These are phyloP conservation scores for Erithacus rubecula DNA, from an alignment of 2,797 vertebrate species.

Conservation along the genomic window DNA sequence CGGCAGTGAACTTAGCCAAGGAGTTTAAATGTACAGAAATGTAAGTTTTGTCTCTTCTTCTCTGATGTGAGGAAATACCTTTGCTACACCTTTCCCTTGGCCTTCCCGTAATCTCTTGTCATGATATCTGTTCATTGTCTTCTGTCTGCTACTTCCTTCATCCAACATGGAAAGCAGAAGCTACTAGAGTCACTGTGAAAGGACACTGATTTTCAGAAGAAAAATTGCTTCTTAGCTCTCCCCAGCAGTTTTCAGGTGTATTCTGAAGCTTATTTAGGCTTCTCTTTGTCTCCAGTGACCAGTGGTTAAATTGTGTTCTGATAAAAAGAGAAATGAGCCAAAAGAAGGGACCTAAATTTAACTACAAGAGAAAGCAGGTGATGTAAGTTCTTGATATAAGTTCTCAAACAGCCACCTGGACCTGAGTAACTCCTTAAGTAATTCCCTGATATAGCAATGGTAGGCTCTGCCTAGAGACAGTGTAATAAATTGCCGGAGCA, in stretches of 20 bases:
- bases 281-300: not conserved
- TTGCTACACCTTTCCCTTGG: not conserved
- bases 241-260: not conserved
- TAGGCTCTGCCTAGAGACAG: conserved; percentile 40
- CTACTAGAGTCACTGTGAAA: not conserved
- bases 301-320: not conserved
- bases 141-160: not conserved
- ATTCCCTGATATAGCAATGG: conserved; percentile 16
- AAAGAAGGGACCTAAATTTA: conserved; percentile 41
- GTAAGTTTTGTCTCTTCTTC: not conserved
- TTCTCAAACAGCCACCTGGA: conserved; percentile 41
- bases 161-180: not conserved
- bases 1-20: not conserved
- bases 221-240: not conserved
- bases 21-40: not conserved
- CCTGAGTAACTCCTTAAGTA: conserved; percentile 51
- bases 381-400: conserved; percentile 53
- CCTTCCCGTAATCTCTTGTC: not conserved
- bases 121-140: not conserved
- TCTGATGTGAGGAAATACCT: not conserved
- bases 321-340: conserved; percentile 28
- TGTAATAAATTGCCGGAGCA: conserved; percentile 8
- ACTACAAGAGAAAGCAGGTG: conserved; percentile 17
- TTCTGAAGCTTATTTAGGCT: not conserved
- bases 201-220: not conserved